Base-by-base conservation (phyloP, 2,113 vertebrate species). In the Elephas maximus region DNA sequence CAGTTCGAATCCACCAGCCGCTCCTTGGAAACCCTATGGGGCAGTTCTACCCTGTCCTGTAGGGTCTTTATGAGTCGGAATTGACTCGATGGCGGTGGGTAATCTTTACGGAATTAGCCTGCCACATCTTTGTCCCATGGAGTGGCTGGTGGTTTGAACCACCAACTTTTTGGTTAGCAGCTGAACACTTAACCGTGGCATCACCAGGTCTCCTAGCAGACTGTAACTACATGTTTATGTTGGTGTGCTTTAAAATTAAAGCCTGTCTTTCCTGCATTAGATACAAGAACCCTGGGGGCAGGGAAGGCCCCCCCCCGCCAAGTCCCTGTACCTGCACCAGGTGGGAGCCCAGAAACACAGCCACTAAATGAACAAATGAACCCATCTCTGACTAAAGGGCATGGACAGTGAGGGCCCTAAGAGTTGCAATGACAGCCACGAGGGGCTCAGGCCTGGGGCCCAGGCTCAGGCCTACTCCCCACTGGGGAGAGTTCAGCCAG, bases 221-320 rank as follows among this genome's bases (percentile, higher is more conserved):
- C 48, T 71, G 60, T 85, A 81, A 90, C 76, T 97, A 95, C 17
- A 79, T 24, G 76, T 96, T 97, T 93, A 96, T 93, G 97, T 97
- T 77, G 53, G 82, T 15, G 67, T 14, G 48, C 2, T 41, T 28
- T 24, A 1, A 37, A 14, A 3, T 1, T 4, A 37, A 69, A n/a
- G 6, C 4, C 23, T 21, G 28, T n/a, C 87, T 51, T 48, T 37
- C 37, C 69, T 18, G 83, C 12, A 4, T 44, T 44, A 0, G 0
- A 1, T 0, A 41, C 44, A 65, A 18, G 28, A 37, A 5, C 45
- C 14, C 12, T 24, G 2, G 7, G 37, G 30, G 15, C 7, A 8
- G 69, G 51, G 26, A 15, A 5, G 1, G 10, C 6, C 37, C 12
- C 73, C 53, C 82, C 2, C 21, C n/a, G n/a, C 37, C 37, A 37